phyloP scores from a whole-genome alignment of 2,888 invertebrate species.

The Hemaris fuciformis region DNA sequence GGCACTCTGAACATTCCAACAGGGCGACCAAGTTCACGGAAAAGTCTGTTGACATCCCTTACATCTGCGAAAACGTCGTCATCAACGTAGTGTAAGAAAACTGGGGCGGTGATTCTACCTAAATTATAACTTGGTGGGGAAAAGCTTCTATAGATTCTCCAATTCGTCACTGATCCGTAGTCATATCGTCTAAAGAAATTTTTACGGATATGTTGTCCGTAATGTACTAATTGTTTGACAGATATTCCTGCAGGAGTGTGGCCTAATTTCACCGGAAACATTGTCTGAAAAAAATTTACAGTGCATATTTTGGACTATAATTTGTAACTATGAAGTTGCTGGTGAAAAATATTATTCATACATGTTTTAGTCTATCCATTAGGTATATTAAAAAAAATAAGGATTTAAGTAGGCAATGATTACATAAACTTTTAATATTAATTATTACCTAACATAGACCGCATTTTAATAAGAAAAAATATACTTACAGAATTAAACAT shows the following conservation, averaged over 20 bases:
- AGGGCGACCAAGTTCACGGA: conserved; percentile 66
- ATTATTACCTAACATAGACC: no score
- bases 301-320: neutral
- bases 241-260: conserved; percentile 86
- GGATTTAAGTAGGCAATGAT: no score
- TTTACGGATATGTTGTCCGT: conserved; percentile 81
- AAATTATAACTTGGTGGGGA: conserved; percentile 81
- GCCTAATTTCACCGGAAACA: conserved; percentile 84
- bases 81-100: conserved; percentile 82
- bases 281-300: conserved; percentile 67
- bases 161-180: conserved; percentile 71
- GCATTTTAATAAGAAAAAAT: no score
- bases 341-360: no score
- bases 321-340: no score
- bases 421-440: no score
- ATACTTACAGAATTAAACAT: conserved; percentile 77
- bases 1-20: conserved; percentile 77
- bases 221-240: conserved; percentile 85
- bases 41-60: conserved; percentile 73
- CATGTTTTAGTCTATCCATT: no score
- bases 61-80: conserved; percentile 82
- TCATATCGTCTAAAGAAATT: conserved; percentile 76
- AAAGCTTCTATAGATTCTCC: conserved; percentile 69
- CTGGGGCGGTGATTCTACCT: conserved; percentile 74
- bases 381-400: no score